Percentiles rank a stretch among this genome's conserved stretches.
Evolutionary conservation across 2,797 vertebrate genomes (phyloP).

Genomic region (Vespertilio murinus): DNA sequence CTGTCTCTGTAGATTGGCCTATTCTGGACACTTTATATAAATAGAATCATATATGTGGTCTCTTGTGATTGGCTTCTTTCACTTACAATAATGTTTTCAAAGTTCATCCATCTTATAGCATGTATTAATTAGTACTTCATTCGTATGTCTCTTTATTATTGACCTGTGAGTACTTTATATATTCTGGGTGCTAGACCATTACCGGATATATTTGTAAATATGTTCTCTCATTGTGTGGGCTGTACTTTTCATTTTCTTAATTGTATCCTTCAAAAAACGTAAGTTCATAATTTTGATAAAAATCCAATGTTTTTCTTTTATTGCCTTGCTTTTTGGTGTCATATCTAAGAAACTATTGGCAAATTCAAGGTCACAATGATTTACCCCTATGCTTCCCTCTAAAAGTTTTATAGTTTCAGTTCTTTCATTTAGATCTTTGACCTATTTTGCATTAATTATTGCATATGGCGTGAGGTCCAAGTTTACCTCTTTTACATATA

Average conservation of each 20-base stretch:
- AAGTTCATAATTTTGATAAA: not conserved
- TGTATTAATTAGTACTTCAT: not conserved
- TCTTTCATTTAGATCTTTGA: not conserved
- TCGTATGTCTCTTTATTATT: not conserved
- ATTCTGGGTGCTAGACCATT: not conserved
- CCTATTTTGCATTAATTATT: not conserved
- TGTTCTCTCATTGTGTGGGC: not conserved
- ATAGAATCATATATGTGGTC: not conserved
- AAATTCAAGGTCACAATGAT: not conserved
- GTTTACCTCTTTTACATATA: not conserved
- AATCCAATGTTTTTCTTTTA: not conserved
- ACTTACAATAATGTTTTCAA: not conserved
- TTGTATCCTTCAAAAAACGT: not conserved
- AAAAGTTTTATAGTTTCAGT: not conserved
- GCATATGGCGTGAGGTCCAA: not conserved
- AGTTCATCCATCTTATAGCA: not conserved
- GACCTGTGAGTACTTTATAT: too few species aligned
- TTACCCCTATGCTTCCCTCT: not conserved
- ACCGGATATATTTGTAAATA: not conserved
- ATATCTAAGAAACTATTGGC: not conserved
- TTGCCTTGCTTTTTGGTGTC: not conserved
- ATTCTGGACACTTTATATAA: not conserved
- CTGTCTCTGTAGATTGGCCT: not conserved
- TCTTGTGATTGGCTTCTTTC: not conserved
- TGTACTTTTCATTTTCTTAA: not conserved